A percentile compares a stretch with the other conserved stretches of the same genome.
These are phyloP conservation scores for Drosophila multiciliata DNA, from an alignment of 2,888 invertebrate species.

Conservation along the genomic window DNA sequence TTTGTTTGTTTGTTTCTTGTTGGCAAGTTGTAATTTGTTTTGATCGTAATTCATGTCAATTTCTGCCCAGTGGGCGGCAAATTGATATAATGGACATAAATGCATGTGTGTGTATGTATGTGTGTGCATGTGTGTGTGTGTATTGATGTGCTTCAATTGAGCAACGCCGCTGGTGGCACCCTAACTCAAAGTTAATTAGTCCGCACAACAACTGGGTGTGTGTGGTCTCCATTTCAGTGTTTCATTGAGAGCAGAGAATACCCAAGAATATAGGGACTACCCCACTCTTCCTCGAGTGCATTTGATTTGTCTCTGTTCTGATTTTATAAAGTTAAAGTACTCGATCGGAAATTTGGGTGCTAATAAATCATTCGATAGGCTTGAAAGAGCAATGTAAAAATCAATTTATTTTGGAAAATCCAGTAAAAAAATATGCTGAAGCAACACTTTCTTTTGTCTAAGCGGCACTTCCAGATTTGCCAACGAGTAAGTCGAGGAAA, in stretches of 20 bases:
- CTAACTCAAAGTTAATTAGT: constrained; percentile 56
- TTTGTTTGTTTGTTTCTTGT: background rate
- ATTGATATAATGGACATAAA: background rate
- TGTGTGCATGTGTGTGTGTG: background rate
- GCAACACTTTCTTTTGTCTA: background rate
- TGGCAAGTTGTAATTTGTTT: constrained; percentile 40
- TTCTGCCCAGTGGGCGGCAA: constrained; percentile 46
- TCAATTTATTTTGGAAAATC: background rate
- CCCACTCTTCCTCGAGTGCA: background rate
- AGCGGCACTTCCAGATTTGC: background rate
- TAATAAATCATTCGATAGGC: background rate
- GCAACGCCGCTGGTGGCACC: constrained; percentile 56
- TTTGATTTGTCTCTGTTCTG: background rate
- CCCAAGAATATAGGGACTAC: background rate
- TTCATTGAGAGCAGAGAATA: background rate
- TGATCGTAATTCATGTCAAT: constrained; percentile 71
- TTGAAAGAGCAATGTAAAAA: background rate
- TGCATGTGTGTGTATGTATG: background rate
- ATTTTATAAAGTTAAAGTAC: background rate
- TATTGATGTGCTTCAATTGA: constrained; percentile 74
- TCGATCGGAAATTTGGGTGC: background rate
- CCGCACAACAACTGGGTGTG: constrained; percentile 2
- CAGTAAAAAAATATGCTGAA: background rate
- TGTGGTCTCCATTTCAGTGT: constrained; percentile 14
- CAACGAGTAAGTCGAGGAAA: background rate